Evolutionary conservation across 2,113 vertebrate species (phyloP), one percentile per base, ranked within the genome.

Genomic region (Pitta sordida): DNA sequence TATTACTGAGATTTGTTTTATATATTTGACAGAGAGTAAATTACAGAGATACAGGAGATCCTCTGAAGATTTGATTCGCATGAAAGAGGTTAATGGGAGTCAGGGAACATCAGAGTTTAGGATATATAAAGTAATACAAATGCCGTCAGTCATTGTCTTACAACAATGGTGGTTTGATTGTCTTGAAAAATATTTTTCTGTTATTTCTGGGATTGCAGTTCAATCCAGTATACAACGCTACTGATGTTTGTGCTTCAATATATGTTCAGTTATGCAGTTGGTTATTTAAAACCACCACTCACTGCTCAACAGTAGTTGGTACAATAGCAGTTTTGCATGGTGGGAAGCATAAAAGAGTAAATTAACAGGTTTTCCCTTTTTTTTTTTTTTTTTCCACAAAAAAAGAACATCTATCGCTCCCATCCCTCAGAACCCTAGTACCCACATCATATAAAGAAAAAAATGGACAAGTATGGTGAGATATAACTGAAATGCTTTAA

Each of bases 1-100:
- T 87, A 97, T 96, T 96, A 95, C 92, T 83, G 76, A 94, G 95
- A 97, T 95, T 97, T 97, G 92, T 92, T 97, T 97, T 95, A 65
- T 91, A 51, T 88, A 73, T 96, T 95, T 97, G 97, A 97, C 97
- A 97, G 95, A 95, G 91, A 97, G 96, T 97, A 97, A 97, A 97
- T 97, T 95, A 95, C 94, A 91, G 21, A 97, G 86, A 93, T 96
- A 92, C 1, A 95, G 87, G 65, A 97, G 90, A 97, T 96, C 64
- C 96, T 96, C 96, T 93, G 63, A 97, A 97, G 96, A 97, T 91
- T 92, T 96, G 91, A 95, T 96, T 90, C 86, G 94, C 89, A 90
- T 78, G 83, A 77, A 87, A 94, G 86, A 97, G 97, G 96, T 96
- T 96, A 97, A 96, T 94, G 65, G 43, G 86, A 97, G 65, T 92